Conservation (phyloP, 2,888 invertebrate genomes). For the Gerris lacustris region DNA sequence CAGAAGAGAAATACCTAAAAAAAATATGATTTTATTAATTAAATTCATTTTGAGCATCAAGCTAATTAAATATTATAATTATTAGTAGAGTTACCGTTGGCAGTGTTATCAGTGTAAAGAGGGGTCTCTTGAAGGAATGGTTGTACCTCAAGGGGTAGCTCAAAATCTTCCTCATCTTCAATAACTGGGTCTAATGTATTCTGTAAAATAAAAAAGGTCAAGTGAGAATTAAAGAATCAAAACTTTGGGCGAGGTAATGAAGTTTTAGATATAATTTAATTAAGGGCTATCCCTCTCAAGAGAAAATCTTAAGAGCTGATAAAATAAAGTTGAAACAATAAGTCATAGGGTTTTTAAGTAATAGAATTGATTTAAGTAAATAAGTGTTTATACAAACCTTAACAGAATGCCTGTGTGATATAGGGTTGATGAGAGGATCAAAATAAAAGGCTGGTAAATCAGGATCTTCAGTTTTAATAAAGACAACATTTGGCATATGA, state of each 20-base stretch:
- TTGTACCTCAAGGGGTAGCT: conserved; percentile 76
- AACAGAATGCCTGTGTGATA: conserved; percentile 82
- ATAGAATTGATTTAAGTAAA: too few species aligned
- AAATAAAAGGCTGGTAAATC: conserved; percentile 99
- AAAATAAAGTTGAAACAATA: conserved; percentile 7
- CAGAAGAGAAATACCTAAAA: conserved; percentile 58
- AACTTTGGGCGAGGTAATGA: conserved; percentile 11
- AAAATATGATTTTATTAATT: too few species aligned
- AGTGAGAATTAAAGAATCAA: conserved; percentile 35
- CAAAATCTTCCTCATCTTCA: conserved; percentile 89
- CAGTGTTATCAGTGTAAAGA: conserved; percentile 95
- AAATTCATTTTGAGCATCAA: too few species aligned
- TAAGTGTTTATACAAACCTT: conserved; percentile 41
- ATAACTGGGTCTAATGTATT: conserved; percentile 58
- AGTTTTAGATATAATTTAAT: conserved; percentile 4
- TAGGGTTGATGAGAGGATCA: conserved; percentile 98
- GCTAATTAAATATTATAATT: too few species aligned
- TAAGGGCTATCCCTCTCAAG: too few species aligned
- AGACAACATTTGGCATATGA: conserved; percentile 97
- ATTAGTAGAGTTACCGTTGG: conserved; percentile 55
- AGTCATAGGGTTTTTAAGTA: conserved; percentile 17
- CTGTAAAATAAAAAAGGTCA: conserved; percentile 35
- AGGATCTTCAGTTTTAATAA: conserved; percentile 99
- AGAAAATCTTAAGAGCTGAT: too few species aligned
- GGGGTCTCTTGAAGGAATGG: conserved; percentile 91